Base-by-base conservation (phyloP, 2,888 invertebrate genomes). In the Hirtodrosophila cameraria region DNA sequence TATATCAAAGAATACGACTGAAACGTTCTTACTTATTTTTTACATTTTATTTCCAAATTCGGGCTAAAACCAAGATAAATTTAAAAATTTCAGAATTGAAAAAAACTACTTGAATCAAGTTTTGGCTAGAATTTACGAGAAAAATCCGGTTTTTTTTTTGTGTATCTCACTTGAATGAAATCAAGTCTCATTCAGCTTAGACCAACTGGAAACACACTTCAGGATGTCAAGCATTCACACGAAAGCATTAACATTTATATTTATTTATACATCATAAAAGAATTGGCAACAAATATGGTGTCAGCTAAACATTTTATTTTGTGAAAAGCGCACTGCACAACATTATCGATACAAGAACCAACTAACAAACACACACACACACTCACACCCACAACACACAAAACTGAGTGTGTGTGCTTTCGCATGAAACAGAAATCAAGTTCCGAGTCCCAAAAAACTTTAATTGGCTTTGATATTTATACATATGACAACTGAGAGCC, bases 391-490 rank as follows among this genome's bases (percentile, higher is more conserved):
- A 28, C 3, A 41, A 5, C 8, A 28, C 27, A 15, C 30, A 42
- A 5, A 15, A 16, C 20, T 13, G 11, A 12, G 35, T 23, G 48
- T 42, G 11, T 38, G 25, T 16, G 8, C 11, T n/a, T 33, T 20
- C 9, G 11, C 11, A 25, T 42, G 5, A 6, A n/a, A 31, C 28
- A 28, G 8, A 27, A 28, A 38, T 20, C 58, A 38, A 36, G 12
- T 18, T 9, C 8, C 5, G 9, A 36, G 36, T 7, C 30, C 8
- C 15, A 42, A 23, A 41, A 45, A 57, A 50, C 35, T 63, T 63
- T 35, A 70, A 74, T 74, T 62, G 71, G 57, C 71, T 57, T 58
- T 70, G 55, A 59, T 62, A 65, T 61, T 59, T 53, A 65, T 49
- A 58, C 38, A 61, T 58, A 41, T 46, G 49, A 33, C 13, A 58